A percentile compares a stretch with the other conserved stretches of the same genome.
phyloP scores from a whole-genome alignment of 2,888 invertebrate genomes.

The Cosmorhoe ocellata region DNA sequence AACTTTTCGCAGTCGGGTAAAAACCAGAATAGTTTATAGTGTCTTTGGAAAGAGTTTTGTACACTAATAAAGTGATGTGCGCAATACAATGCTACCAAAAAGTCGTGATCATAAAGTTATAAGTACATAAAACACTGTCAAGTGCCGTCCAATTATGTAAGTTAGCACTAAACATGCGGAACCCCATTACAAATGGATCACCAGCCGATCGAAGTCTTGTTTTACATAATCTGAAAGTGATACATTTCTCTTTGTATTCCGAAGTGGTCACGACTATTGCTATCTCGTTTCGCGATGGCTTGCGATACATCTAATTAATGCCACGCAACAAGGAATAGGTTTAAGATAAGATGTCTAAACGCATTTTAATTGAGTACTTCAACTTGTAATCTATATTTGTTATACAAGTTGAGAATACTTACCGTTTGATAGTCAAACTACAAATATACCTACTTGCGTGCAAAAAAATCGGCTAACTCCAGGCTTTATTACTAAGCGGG shows the following conservation, averaged over 20 bases:
- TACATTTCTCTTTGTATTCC: constrained; percentile 54
- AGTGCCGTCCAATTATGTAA: constrained; percentile 6
- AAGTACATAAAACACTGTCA: too few species aligned
- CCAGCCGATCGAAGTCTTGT: constrained; percentile 7
- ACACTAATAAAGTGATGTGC: too few species aligned
- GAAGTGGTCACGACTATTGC: constrained; percentile 57
- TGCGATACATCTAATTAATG: constrained; percentile 38
- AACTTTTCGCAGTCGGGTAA: too few species aligned
- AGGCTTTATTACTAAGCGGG: too few species aligned
- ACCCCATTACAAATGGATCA: constrained; percentile 25
- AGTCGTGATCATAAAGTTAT: too few species aligned
- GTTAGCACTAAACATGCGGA: constrained; percentile 14
- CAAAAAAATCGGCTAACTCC: too few species aligned
- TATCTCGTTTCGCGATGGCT: constrained; percentile 43
- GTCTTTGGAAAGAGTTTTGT: too few species aligned
- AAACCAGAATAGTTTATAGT: too few species aligned
- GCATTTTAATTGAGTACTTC: constrained; percentile 5
- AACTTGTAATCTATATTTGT: neutral
- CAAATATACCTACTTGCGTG: too few species aligned
- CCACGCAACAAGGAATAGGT: constrained; percentile 24
- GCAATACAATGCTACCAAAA: too few species aligned
- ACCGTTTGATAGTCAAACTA: too few species aligned
- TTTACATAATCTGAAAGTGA: constrained; percentile 67
- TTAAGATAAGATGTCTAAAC: constrained; percentile 9
- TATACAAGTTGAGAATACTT: neutral